A percentile compares a stretch with the other conserved stretches of the same genome.
phyloP scores from a whole-genome alignment of 2,113 vertebrate species.

The Pteropus alecto region DNA sequence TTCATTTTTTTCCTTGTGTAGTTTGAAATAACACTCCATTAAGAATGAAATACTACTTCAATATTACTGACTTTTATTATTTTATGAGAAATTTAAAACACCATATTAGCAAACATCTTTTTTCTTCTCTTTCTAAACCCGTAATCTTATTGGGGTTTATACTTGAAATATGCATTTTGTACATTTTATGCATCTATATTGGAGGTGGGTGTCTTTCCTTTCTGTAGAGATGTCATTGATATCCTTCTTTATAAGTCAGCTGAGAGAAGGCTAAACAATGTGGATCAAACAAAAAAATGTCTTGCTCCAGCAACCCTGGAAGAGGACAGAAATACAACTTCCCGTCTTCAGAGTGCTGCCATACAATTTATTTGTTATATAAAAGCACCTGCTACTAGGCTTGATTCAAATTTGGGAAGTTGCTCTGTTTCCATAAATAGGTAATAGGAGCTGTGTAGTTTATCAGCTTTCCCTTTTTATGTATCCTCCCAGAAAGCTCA shows the following conservation, averaged over 20 bases:
- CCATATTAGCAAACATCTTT: not conserved
- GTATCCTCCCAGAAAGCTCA: not conserved
- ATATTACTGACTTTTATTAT: not conserved
- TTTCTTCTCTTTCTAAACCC: not conserved
- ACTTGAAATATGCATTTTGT: not conserved
- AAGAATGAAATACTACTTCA: not conserved
- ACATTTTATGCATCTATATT: not conserved
- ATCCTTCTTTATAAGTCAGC: not conserved
- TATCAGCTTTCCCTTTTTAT: not conserved
- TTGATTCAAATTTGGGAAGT: not conserved
- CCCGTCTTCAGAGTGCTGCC: not conserved
- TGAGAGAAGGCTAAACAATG: not conserved
- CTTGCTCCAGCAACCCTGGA: not conserved
- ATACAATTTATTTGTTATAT: not conserved
- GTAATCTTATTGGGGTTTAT: slow-evolving; percentile 4
- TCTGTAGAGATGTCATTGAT: not conserved
- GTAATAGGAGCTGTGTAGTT: not conserved
- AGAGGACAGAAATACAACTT: not conserved
- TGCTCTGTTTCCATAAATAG: not conserved
- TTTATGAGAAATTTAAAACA: not conserved
- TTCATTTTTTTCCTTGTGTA: not conserved
- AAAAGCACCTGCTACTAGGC: not conserved
- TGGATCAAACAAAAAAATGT: not conserved
- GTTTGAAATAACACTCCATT: not conserved
- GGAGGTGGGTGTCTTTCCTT: not conserved